Percentiles rank a stretch among this genome's conserved stretches.
Conservation (phyloP, 2,797 vertebrate species). For the Thaleichthys pacificus region DNA sequence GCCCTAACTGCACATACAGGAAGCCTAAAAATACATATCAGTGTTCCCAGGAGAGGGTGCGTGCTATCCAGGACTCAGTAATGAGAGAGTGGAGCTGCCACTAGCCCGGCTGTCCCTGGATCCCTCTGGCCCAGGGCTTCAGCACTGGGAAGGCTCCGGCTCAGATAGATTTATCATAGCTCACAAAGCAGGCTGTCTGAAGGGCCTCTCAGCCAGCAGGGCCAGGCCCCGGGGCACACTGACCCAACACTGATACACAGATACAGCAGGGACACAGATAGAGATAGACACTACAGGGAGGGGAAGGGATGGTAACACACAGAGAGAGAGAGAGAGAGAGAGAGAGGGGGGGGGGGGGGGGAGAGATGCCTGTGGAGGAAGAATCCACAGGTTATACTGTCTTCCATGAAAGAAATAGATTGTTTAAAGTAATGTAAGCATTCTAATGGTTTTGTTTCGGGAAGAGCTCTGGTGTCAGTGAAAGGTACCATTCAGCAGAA, state of each 20-base stretch:
- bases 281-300: slow-evolving; percentile 18
- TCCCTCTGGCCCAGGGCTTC: slow-evolving; percentile 70
- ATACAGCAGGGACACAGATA: slow-evolving; percentile 17
- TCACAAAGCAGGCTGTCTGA: slow-evolving; percentile 72
- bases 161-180: slow-evolving; percentile 78
- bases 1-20: slow-evolving; percentile 63
- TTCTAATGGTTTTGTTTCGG: neutral
- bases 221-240: slow-evolving; percentile 55
- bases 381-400: slow-evolving; percentile 45
- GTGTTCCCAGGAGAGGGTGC: slow-evolving; percentile 68
- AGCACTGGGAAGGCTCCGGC: slow-evolving; percentile 47
- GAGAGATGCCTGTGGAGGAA: slow-evolving; percentile 33
- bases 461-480: neutral
- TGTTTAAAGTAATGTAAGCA: neutral
- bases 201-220: slow-evolving; percentile 55
- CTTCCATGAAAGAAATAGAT: slow-evolving; percentile 58
- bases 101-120: slow-evolving; percentile 59
- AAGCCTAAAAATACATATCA: slow-evolving; percentile 78
- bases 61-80: slow-evolving; percentile 75
- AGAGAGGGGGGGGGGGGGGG: slow-evolving; percentile 11
- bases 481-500: neutral
- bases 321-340: slow-evolving; percentile 7
- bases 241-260: slow-evolving; percentile 65
- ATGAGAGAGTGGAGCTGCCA: slow-evolving; percentile 75
- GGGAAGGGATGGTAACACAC: slow-evolving; percentile 18